Base-by-base conservation (phyloP, 92 coral and sea anemone species). In the Bergia sp. region DNA sequence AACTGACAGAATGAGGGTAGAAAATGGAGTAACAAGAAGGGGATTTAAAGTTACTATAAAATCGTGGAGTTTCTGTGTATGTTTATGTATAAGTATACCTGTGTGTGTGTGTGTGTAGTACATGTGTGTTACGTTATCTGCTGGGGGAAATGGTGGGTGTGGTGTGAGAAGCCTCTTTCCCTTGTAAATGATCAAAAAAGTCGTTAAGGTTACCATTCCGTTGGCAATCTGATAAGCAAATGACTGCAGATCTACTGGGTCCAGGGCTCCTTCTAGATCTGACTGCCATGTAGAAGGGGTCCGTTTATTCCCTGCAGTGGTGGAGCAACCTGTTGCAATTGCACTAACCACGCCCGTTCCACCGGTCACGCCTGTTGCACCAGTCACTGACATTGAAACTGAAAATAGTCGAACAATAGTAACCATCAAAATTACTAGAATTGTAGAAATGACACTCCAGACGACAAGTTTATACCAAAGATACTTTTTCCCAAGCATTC, bases 191-290 rank as follows among this genome's bases (percentile, higher is more conserved):
- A 76, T 76, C 23, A 76, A 16, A 23, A 41, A 18, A 41, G 2
- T 29, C 61, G 20, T 21, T 38, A 23, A 5, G 23, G 86, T 65
- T 91, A 97, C 99, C 99, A 97, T 97, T 89, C 99, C 99, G 67
- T 91, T 96, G 0, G 99, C 95, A 66, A 97, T 97, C 88, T 97
- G 99, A 81, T 90, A 93, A 79, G 99, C 98, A 88, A 97, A 97
- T 65, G 99, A 96, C 89, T 97, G 96, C 82, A 97, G 93, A 21
- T 93, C 96, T 78, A 87, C 83, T 44, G 98, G 90, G 72, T 97
- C 98, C 80, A 97, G 87, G 37, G 96, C 96, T 36, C 95, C 95
- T 67, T 96, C 96, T 61, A 93, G 86, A 23, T 88, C 43, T 40
- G n/a, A 42, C 79, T 40, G 67, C 39, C 41, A 61, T 5, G 65